Percentiles rank a stretch among this genome's conserved stretches.
Conservation (phyloP, 2,113 vertebrate genomes). For the Salvelinus fontinalis region DNA sequence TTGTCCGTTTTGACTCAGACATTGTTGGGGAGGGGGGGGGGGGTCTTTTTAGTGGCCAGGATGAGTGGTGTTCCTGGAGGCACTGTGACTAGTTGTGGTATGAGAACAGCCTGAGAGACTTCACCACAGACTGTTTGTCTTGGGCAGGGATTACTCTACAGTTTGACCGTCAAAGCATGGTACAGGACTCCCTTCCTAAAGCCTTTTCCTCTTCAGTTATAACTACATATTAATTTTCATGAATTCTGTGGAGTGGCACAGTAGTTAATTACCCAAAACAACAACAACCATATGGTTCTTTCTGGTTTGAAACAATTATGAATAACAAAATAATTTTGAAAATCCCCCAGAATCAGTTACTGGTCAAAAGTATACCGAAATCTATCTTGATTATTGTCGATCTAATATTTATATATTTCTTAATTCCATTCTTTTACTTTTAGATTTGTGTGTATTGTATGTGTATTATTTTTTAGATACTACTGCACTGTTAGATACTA, state of each 20-base stretch:
- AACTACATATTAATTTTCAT: not conserved
- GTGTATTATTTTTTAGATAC: no score
- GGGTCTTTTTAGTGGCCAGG: constrained; percentile 59
- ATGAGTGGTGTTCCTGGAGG: constrained; percentile 25
- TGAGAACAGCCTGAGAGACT: constrained; percentile 51
- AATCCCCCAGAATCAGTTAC: not conserved
- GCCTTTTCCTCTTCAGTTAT: constrained; percentile 10
- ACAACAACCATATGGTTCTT: not conserved
- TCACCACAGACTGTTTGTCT: constrained; percentile 61
- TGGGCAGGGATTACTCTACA: constrained; percentile 37
- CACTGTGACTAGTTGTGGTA: constrained; percentile 51
- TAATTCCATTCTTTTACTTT: no score
- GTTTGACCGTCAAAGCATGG: constrained; percentile 4
- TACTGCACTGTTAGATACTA: no score
- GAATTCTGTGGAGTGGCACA: not conserved
- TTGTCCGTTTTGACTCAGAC: constrained; percentile 40
- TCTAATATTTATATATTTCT: no score
- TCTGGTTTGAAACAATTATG: not conserved
- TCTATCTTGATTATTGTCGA: no score
- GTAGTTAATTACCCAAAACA: not conserved
- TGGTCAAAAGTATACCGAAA: no score
- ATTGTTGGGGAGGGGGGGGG: constrained; percentile 31
- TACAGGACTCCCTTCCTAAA: constrained; percentile 10
- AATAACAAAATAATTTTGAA: constrained; percentile 8
- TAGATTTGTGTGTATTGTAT: no score